Evolutionary conservation across 23 tunicate genomes (phyloP), one percentile per base, ranked within the genome.

Genomic region (Trididemnum miniatum): DNA sequence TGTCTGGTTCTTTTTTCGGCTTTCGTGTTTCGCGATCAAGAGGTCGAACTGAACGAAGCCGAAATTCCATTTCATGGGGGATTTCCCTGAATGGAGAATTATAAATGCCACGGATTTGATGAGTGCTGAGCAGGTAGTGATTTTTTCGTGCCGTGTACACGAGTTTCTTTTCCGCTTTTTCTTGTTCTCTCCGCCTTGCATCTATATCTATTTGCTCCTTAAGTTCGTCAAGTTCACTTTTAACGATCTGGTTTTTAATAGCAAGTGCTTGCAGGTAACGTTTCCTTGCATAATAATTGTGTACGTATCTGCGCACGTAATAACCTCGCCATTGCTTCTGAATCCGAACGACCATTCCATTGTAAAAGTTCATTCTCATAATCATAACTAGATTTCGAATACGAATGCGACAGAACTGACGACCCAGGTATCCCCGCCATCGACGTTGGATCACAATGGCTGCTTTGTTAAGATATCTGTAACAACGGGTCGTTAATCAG

Each of bases 291-390:
- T 96, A 96, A 64, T 80, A 96, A 81, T 96, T 85, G 80, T 90
- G 92, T 0, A 74, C 79, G 72, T 90, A 79, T 79, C 86, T 89
- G 15, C 99, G 79, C 20, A 84, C 77, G 77, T 72, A 89, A 74
- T 62, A 96, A 1, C 99, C 99, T 15, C 96, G 85, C 99, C 99
- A 96, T 2, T 37, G 37, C 38, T 85, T 81, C 65, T 96, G 99
- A 22, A 96, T 90, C 52, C 89, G 69, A 18, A 82, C 81, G 4
- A 95, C 96, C 92, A 86, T 90, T 34, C 80, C 72, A 66, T 82
- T 83, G 88, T 90, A 90, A 51, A 90, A 86, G 32, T 83, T 88
- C 85, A 82, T 86, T 71, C 89, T 77, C 84, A 86, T 86, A 23
- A 79, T 69, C 86, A 79, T 87, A 66, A 89, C 86, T 28, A 95